Percentiles rank a stretch among this genome's conserved stretches.
These are phyloP conservation scores for Garrulus glandarius DNA, from an alignment of 2,797 vertebrate genomes.

Conservation along the genomic window DNA sequence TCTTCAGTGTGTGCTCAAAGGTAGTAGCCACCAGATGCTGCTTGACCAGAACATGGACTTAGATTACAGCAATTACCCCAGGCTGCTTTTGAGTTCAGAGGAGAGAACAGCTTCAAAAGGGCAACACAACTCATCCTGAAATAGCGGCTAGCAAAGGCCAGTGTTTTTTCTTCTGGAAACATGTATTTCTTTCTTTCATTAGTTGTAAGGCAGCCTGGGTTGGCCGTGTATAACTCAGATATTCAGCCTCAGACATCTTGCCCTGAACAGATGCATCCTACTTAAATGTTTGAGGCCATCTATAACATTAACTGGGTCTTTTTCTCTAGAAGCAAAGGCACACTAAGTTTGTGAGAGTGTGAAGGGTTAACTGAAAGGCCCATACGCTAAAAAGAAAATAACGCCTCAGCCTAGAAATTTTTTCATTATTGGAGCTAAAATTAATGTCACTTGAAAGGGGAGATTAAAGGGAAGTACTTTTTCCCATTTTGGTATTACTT, in stretches of 20 bases:
- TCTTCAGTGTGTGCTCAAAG: not conserved
- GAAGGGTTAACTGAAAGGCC: not conserved
- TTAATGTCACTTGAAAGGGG: constrained; percentile 30
- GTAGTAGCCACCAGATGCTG: not conserved
- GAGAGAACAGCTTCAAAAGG: not conserved
- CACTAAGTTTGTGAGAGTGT: not conserved
- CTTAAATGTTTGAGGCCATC: not conserved
- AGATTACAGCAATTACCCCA: not conserved
- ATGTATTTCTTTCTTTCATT: not conserved
- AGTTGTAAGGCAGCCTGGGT: not conserved
- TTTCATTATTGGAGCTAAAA: constrained; percentile 4
- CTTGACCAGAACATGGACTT: not conserved
- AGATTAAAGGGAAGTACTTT: not conserved
- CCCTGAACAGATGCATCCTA: not conserved
- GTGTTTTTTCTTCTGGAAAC: not conserved
- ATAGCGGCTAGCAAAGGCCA: not conserved
- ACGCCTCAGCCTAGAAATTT: not conserved
- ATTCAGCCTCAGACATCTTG: not conserved
- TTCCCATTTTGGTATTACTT: not conserved
- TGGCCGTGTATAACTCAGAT: not conserved
- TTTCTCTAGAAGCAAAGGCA: not conserved
- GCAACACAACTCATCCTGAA: not conserved
- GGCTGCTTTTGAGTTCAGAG: not conserved
- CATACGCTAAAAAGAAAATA: not conserved
- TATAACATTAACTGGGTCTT: not conserved